Evolutionary conservation across 2,888 invertebrate species (phyloP).

Genomic region (Carabus problematicus): DNA sequence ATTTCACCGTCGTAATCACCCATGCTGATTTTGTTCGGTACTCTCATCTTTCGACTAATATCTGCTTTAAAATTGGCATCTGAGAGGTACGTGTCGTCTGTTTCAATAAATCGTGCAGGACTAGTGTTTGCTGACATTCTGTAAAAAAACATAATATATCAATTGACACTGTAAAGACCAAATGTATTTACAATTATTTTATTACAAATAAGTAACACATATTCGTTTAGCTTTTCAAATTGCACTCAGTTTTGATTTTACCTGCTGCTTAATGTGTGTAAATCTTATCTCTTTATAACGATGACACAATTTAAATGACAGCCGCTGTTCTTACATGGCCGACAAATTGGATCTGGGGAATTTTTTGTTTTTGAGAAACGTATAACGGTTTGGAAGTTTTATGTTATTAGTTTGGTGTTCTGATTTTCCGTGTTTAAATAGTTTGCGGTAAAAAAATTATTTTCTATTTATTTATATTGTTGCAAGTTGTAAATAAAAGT

Average conservation of each 20-base stretch:
- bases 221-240: constrained; percentile 1
- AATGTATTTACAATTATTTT: too few species aligned
- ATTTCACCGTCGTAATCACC: constrained; percentile 69
- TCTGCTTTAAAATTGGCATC: constrained; percentile 75
- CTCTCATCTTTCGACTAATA: constrained; percentile 82
- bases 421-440: too few species aligned
- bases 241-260: neutral
- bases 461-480: too few species aligned
- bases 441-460: too few species aligned
- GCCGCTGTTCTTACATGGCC: constrained; percentile 27
- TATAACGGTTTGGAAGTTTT: too few species aligned
- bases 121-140: constrained; percentile 69
- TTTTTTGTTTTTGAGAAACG: neutral
- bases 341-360: constrained; percentile 12
- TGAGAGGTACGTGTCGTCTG: constrained; percentile 67
- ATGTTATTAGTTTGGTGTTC: too few species aligned
- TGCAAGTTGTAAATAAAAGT: too few species aligned
- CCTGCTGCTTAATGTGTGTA: constrained; percentile 18
- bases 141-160: constrained; percentile 4
- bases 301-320: constrained; percentile 41
- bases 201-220: too few species aligned
- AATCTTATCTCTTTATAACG: constrained; percentile 18
- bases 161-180: neutral
- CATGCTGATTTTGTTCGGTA: constrained; percentile 80
- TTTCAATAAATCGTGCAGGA: constrained; percentile 68